phyloP scores from a whole-genome alignment of 2,797 vertebrate genomes.

The Girardinus metallicus region DNA sequence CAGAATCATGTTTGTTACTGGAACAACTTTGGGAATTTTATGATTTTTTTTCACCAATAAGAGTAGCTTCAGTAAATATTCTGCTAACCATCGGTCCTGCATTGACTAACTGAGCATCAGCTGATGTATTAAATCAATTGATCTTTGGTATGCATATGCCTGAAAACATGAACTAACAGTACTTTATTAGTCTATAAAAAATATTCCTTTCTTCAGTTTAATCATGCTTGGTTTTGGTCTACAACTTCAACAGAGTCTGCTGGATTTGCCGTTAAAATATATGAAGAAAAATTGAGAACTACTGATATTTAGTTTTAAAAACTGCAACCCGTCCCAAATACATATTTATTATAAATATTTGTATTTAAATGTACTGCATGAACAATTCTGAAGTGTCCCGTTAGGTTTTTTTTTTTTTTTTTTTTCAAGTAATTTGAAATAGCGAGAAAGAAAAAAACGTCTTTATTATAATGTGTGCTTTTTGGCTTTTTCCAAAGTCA shows the following conservation, averaged over 20 bases:
- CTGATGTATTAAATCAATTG: background rate
- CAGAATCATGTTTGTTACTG: background rate
- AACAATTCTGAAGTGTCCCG: too few species aligned
- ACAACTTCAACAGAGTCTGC: background rate
- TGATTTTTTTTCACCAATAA: background rate
- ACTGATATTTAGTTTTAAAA: background rate
- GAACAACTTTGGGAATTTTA: background rate
- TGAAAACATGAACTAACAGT: background rate
- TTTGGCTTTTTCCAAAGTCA: slow-evolving; percentile 54
- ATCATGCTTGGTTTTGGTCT: background rate
- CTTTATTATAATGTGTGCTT: slow-evolving; percentile 5
- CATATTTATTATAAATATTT: background rate
- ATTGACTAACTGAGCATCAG: background rate
- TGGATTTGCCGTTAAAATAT: background rate
- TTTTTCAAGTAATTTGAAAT: background rate
- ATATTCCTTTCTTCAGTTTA: background rate
- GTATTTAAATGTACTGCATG: too few species aligned
- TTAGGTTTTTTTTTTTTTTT: background rate
- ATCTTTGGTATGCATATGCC: background rate
- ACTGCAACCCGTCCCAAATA: background rate
- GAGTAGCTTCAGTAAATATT: background rate
- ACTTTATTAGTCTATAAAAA: background rate
- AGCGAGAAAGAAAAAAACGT: background rate
- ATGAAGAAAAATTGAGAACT: background rate
- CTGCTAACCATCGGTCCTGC: background rate